phyloP scores from a whole-genome alignment of 2,888 invertebrate species.

The Drosophila paranaensis region DNA sequence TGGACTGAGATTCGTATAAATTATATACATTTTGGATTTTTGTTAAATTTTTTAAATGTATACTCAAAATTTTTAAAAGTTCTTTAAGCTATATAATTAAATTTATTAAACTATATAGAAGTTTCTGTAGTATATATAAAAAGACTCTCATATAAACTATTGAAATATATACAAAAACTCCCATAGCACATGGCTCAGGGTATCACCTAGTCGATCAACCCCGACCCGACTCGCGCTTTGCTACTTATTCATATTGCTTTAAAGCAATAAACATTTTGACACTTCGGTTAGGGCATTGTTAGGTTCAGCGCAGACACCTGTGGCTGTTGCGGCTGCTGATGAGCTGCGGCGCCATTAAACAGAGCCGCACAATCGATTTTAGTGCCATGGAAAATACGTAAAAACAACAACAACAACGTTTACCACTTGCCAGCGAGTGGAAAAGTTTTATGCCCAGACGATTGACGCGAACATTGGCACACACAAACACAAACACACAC shows the following conservation, averaged over 20 bases:
- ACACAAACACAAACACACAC: neutral
- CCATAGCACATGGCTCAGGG: too few relatives aligned
- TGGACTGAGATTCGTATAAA: too few relatives aligned
- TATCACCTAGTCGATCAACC: too few relatives aligned
- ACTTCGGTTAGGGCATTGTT: neutral
- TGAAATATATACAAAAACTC: too few relatives aligned
- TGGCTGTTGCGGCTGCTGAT: constrained; percentile 20
- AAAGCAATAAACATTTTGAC: constrained; percentile 1
- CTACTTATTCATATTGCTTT: neutral
- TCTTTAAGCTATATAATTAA: too few relatives aligned
- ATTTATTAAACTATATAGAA: too few relatives aligned
- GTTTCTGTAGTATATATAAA: too few relatives aligned
- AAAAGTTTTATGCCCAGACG: constrained; percentile 47
- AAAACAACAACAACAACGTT: constrained; percentile 14
- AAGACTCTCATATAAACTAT: too few relatives aligned
- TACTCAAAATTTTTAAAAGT: too few relatives aligned
- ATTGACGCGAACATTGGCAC: constrained; percentile 36
- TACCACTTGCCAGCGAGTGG: constrained; percentile 30
- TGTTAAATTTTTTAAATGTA: too few relatives aligned
- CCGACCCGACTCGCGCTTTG: too few relatives aligned
- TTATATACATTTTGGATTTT: too few relatives aligned
- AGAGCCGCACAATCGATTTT: constrained; percentile 41
- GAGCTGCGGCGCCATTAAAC: constrained; percentile 25
- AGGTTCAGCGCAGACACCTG: neutral
- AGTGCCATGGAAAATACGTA: constrained; percentile 20